phyloP scores from a whole-genome alignment of 2,888 invertebrate species.

The Pelosia muscerda region DNA sequence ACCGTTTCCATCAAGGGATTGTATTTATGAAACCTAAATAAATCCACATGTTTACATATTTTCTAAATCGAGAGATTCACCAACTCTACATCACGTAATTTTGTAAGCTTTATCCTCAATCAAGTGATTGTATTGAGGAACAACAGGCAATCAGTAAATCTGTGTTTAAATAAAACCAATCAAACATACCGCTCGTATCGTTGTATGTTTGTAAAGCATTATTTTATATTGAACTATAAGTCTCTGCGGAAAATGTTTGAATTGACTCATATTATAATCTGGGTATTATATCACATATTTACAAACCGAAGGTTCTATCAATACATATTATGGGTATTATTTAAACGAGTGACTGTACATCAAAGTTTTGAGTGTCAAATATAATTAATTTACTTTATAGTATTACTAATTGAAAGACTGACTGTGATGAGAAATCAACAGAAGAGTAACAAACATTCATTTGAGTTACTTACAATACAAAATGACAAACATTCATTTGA shows the following conservation, averaged over 20 bases:
- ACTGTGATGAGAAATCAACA: too few relatives aligned
- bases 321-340: not conserved
- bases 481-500: too few relatives aligned
- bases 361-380: too few relatives aligned
- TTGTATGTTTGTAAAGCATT: constrained; percentile 18
- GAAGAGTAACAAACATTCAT: too few relatives aligned
- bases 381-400: too few relatives aligned
- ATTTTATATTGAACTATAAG: constrained; percentile 7
- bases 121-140: constrained; percentile 42
- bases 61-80: not conserved
- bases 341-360: too few relatives aligned
- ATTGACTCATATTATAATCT: constrained; percentile 10
- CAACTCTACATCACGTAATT: constrained; percentile 29
- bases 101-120: constrained; percentile 51
- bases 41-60: not conserved
- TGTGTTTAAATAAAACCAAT: constrained; percentile 25
- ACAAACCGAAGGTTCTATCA: not conserved
- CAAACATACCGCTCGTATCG: constrained; percentile 15
- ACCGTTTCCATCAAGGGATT: not conserved
- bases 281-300: not conserved
- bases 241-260: not conserved
- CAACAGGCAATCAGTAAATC: constrained; percentile 44
- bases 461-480: too few relatives aligned
- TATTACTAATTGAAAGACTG: too few relatives aligned
- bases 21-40: too few relatives aligned